A percentile compares a stretch with the other conserved stretches of the same genome.
phyloP scores from a whole-genome alignment of 1,140 invertebrate species.

The Antheraea mylitta region DNA sequence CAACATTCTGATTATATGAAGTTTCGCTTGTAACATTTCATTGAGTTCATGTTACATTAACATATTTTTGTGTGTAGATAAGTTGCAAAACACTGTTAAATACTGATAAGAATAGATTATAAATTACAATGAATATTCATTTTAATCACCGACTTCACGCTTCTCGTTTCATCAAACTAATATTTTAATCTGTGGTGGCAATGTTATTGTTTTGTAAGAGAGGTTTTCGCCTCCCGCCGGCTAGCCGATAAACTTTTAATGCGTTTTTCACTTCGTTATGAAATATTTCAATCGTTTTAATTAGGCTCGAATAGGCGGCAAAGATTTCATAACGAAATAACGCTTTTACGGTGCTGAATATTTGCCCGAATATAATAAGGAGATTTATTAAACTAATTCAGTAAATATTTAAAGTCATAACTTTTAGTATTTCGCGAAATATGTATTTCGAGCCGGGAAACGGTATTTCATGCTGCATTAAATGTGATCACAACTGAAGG shows the following conservation, averaged over 20 bases:
- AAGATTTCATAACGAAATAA: slow-evolving; percentile 44
- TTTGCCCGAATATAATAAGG: slow-evolving; percentile 29
- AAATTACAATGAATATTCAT: slow-evolving; percentile 1
- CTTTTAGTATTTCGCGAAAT: slow-evolving; percentile 21
- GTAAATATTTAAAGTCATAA: slow-evolving; percentile 23
- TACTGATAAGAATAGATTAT: not conserved
- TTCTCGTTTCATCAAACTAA: slow-evolving; percentile 8
- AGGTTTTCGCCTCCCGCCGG: slow-evolving; percentile 17
- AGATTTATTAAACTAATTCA: slow-evolving; percentile 33
- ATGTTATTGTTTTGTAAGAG: slow-evolving; percentile 36
- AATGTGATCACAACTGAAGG: slow-evolving; percentile 3
- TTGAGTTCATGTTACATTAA: not conserved
- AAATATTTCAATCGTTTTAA: slow-evolving; percentile 62
- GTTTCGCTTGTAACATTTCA: no score
- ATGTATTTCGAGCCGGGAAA: slow-evolving; percentile 7
- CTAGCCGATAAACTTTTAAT: slow-evolving; percentile 62
- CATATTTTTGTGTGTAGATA: not conserved
- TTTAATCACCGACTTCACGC: not conserved
- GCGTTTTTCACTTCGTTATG: slow-evolving; percentile 64
- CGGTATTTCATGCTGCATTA: slow-evolving; percentile 7
- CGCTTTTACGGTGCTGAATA: slow-evolving; percentile 32
- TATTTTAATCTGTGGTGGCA: slow-evolving; percentile 32
- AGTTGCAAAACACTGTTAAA: slow-evolving; percentile 5
- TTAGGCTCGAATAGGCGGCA: slow-evolving; percentile 45
- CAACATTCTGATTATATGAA: no score